These are phyloP conservation scores for Percopsis omiscomaycus DNA, from an alignment of 2,797 vertebrate genomes.

Conservation along the genomic window DNA sequence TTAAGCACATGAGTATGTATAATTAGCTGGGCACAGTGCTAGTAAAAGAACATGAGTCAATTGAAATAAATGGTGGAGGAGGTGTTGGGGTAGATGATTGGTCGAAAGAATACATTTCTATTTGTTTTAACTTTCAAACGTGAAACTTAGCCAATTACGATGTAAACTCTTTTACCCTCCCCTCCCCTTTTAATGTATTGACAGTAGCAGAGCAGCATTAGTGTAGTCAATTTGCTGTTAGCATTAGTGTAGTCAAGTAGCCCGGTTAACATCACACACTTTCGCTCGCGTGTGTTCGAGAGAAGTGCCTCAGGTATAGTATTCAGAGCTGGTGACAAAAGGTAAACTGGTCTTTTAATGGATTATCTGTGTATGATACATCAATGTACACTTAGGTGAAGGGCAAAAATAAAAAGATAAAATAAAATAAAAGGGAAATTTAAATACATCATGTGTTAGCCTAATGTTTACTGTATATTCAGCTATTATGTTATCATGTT, in stretches of 20 bases:
- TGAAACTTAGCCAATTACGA: conserved; percentile 6
- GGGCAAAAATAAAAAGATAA: neutral
- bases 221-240: conserved; percentile 16
- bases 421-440: neutral
- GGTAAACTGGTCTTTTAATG: neutral
- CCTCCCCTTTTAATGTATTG: neutral
- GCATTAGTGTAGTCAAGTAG: neutral
- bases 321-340: conserved; percentile 9
- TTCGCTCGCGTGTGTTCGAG: conserved; percentile 12
- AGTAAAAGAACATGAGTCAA: neutral
- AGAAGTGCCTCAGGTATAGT: conserved; percentile 11
- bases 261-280: conserved; percentile 20
- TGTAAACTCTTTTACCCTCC: conserved; percentile 1
- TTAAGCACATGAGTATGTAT: too few relatives aligned
- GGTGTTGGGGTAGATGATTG: neutral
- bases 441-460: neutral
- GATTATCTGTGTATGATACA: too few relatives aligned
- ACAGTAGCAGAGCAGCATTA: neutral
- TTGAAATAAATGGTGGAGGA: neutral
- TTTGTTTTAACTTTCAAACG: conserved; percentile 15
- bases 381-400: neutral
- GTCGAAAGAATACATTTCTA: conserved; percentile 1
- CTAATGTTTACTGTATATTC: neutral
- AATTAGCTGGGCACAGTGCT: too few relatives aligned
- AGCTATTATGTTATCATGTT: neutral